A percentile compares a stretch with the other conserved stretches of the same genome.
phyloP scores from a whole-genome alignment of 2,113 vertebrate species.

The Poeciliopsis prolifica region DNA sequence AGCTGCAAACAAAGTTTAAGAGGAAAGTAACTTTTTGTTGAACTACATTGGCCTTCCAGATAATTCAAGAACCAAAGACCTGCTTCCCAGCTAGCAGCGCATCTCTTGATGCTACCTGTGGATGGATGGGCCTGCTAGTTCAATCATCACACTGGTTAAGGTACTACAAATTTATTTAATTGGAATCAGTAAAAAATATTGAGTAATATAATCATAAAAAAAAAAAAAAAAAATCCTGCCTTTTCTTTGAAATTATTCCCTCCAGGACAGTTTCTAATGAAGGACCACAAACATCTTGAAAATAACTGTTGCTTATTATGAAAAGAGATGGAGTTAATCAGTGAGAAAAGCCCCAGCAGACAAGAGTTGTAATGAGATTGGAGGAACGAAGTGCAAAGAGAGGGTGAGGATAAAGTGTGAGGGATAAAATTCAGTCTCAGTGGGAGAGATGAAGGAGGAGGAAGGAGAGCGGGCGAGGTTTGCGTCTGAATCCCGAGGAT shows the following conservation, averaged over 20 bases:
- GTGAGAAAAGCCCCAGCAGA: constrained; percentile 17
- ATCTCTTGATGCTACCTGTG: no score
- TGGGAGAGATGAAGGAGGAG: constrained; percentile 4
- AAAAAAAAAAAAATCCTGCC: no score
- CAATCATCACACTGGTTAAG: background rate
- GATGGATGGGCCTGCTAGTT: background rate
- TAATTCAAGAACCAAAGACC: background rate
- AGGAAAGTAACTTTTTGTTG: background rate
- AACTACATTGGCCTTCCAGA: background rate
- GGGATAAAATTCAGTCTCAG: constrained; percentile 39
- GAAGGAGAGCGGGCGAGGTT: constrained; percentile 1
- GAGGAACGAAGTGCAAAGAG: constrained; percentile 20
- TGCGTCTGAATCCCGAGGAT: constrained; percentile 28
- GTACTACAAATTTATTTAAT: background rate
- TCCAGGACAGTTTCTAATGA: constrained; percentile 2
- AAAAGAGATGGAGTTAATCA: constrained; percentile 32
- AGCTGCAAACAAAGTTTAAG: background rate
- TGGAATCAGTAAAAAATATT: background rate
- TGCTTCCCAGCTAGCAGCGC: no score
- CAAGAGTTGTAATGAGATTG: constrained; percentile 46
- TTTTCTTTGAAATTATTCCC: no score
- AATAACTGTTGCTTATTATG: constrained; percentile 34
- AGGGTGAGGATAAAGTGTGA: constrained; percentile 31
- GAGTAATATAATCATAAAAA: no score
- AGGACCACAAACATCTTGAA: constrained; percentile 1